A percentile compares a stretch with the other conserved stretches of the same genome.
Conservation (phyloP, 2,113 vertebrate genomes). For the Sorex araneus region DNA sequence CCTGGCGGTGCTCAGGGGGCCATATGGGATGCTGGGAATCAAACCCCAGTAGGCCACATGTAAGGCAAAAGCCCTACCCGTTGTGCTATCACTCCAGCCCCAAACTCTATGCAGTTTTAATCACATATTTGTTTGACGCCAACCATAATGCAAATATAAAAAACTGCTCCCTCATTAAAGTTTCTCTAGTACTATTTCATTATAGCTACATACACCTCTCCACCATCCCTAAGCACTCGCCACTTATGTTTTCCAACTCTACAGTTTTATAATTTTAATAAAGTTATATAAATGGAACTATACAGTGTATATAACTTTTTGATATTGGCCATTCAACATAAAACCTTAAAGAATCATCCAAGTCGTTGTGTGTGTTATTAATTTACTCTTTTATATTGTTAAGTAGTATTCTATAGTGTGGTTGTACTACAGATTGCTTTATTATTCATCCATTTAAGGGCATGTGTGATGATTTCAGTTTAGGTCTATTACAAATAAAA, state of each 20-base stretch:
- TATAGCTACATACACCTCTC: background rate
- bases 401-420: background rate
- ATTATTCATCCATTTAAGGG: background rate
- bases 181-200: background rate
- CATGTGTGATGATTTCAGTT: conserved; percentile 2
- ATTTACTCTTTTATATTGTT: conserved; percentile 28
- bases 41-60: too few relatives aligned
- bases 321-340: background rate
- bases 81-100: too few relatives aligned
- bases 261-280: conserved; percentile 47
- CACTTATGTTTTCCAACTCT: conserved; percentile 7
- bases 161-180: background rate
- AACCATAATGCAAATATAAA: too few relatives aligned
- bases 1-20: too few relatives aligned
- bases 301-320: background rate
- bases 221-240: background rate
- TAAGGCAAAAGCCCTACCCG: too few relatives aligned
- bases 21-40: too few relatives aligned
- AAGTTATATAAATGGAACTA: conserved; percentile 31
- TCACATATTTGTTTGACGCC: too few relatives aligned
- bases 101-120: too few relatives aligned
- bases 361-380: background rate
- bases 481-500: conserved; percentile 33
- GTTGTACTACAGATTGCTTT: background rate
- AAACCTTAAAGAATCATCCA: background rate